These are phyloP conservation scores for Myopa testacea DNA, from an alignment of 2,888 invertebrate species.

Conservation along the genomic window DNA sequence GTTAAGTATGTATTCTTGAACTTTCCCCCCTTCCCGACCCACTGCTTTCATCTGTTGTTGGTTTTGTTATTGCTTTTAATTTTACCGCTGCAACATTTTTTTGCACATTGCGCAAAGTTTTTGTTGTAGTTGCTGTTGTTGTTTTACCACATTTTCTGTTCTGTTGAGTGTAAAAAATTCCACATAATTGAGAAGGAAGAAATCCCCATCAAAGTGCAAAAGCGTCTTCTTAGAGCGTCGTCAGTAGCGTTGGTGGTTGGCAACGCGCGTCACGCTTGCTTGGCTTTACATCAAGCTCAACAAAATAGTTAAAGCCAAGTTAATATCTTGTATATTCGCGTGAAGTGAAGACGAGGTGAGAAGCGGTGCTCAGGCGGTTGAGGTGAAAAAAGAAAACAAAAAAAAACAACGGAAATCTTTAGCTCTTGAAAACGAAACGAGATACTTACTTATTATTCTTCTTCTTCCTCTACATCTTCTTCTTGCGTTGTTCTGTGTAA, in stretches of 20 bases:
- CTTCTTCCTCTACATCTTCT: no score
- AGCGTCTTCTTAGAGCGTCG: background rate
- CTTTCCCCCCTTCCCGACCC: background rate
- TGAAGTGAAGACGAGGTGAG: background rate
- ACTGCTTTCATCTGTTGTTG: background rate
- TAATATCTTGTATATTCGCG: background rate
- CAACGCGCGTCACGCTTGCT: constrained; percentile 15
- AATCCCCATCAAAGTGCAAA: background rate
- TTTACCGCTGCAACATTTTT: background rate
- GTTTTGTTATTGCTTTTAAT: background rate
- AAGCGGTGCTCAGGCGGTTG: background rate
- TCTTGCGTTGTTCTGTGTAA: no score
- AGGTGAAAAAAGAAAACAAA: background rate
- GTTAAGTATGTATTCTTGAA: constrained; percentile 4
- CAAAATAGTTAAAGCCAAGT: constrained; percentile 22
- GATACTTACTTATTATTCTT: no score
- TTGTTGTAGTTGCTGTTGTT: background rate
- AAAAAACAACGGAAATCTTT: background rate
- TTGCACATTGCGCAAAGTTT: constrained; percentile 4
- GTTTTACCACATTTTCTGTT: constrained; percentile 2
- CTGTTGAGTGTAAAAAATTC: constrained; percentile 8
- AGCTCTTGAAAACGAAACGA: no score
- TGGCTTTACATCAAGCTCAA: constrained; percentile 7
- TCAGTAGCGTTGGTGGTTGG: constrained; percentile 26
- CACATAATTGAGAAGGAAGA: background rate